Conservation (phyloP, 2,888 invertebrate species). For the Cephus nigrinus region DNA sequence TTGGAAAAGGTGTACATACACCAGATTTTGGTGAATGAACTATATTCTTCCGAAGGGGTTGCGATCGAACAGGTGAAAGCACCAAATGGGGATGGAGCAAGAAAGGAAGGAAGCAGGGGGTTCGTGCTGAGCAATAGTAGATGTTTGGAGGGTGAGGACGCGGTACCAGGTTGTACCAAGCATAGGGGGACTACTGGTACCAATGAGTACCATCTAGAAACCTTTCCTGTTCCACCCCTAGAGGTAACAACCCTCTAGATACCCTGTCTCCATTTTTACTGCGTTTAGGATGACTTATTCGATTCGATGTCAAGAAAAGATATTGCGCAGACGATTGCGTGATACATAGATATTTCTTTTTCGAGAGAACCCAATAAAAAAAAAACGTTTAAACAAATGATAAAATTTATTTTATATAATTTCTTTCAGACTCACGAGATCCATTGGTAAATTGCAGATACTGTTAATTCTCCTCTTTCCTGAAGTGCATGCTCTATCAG, state of each 20-base stretch:
- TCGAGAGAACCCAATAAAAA: too few species aligned
- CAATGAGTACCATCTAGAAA: constrained; percentile 53
- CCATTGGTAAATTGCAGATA: constrained; percentile 93
- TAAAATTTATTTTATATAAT: too few species aligned
- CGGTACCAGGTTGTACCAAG: constrained; percentile 56
- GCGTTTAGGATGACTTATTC: too few species aligned
- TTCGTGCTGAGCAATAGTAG: constrained; percentile 16
- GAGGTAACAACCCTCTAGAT: too few species aligned
- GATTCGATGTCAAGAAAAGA: too few species aligned
- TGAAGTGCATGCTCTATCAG: constrained; percentile 87
- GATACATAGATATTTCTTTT: too few species aligned
- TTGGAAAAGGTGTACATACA: too few species aligned
- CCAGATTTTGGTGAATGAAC: constrained; percentile 19
- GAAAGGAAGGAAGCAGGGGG: constrained; percentile 19
- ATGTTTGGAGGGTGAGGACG: constrained; percentile 33
- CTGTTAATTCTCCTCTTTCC: constrained; percentile 88
- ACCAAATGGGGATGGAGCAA: constrained; percentile 5
- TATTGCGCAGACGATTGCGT: too few species aligned
- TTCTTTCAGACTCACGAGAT: constrained; percentile 81
- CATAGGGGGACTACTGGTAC: constrained; percentile 52
- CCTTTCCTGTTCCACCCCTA: constrained; percentile 11
- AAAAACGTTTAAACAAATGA: too few species aligned
- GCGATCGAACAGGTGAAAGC: constrained; percentile 42
- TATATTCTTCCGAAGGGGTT: constrained; percentile 15
- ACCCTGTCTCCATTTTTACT: too few species aligned